Evolutionary conservation across 1,140 invertebrate genomes (phyloP).

Genomic region (Hesperophylax magnus): DNA sequence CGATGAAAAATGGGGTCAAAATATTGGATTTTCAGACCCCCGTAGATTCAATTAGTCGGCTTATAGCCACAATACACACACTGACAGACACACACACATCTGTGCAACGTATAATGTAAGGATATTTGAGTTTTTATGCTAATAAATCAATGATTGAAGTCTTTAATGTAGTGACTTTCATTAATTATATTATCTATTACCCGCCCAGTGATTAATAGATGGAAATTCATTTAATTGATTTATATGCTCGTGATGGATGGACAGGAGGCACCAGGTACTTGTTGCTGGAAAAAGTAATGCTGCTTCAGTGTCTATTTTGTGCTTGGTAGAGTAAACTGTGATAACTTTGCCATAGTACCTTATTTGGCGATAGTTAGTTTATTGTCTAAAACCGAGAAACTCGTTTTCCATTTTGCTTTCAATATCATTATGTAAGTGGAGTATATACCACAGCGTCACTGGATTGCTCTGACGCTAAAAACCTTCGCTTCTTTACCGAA

Average conservation of each 20-base stretch:
- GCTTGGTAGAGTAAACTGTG: neutral
- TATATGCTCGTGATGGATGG: constrained; percentile 20
- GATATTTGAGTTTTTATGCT: constrained; percentile 24
- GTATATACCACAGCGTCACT: no score
- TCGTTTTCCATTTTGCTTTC: no score
- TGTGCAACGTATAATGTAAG: neutral
- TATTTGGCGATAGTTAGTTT: no score
- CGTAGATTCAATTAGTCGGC: constrained; percentile 32
- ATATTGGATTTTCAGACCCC: constrained; percentile 17
- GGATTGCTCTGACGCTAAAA: no score
- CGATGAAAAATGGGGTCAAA: constrained; percentile 32
- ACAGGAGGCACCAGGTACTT: neutral
- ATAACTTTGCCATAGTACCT: no score
- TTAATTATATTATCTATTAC: constrained; percentile 37
- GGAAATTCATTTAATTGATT: constrained; percentile 32
- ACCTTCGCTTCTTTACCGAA: no score
- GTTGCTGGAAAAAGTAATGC: neutral
- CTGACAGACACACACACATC: neutral
- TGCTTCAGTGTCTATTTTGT: neutral
- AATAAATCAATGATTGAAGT: constrained; percentile 32
- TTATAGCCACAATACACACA: neutral
- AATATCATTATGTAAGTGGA: no score
- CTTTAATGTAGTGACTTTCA: constrained; percentile 23
- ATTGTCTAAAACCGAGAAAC: no score
- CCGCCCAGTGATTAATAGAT: constrained; percentile 11